These are phyloP conservation scores for Diorhabda sublineata DNA, from an alignment of 1,140 invertebrate genomes.

Conservation along the genomic window DNA sequence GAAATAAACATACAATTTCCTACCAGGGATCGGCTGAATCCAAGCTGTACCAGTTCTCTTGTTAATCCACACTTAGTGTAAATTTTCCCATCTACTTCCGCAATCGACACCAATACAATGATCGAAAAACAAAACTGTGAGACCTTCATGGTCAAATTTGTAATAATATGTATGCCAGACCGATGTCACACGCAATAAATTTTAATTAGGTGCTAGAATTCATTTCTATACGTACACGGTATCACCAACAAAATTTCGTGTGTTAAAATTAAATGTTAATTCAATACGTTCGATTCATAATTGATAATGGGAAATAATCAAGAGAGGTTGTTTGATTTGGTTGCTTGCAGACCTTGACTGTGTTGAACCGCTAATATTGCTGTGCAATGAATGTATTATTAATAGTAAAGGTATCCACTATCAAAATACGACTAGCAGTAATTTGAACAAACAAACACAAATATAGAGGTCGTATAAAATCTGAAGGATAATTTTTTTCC, in stretches of 20 bases:
- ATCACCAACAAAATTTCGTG: too few species aligned
- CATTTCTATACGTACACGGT: too few species aligned
- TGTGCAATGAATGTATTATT: too few species aligned
- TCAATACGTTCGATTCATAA: background rate
- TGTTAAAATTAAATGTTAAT: too few species aligned
- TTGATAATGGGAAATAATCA: background rate
- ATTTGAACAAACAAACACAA: too few species aligned
- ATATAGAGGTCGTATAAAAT: too few species aligned
- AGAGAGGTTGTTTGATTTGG: slow-evolving; percentile 2
- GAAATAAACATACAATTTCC: slow-evolving; percentile 53
- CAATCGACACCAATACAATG: background rate
- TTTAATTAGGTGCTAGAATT: too few species aligned
- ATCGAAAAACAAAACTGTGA: background rate
- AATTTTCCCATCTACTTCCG: slow-evolving; percentile 39
- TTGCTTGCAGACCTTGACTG: slow-evolving; percentile 10
- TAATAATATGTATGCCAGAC: too few species aligned
- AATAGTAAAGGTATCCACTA: too few species aligned
- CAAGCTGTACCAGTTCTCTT: slow-evolving; percentile 48
- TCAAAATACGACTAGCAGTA: too few species aligned
- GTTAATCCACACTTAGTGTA: slow-evolving; percentile 52
- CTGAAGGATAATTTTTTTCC: too few species aligned
- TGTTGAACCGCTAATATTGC: slow-evolving; percentile 1
- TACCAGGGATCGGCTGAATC: slow-evolving; percentile 50
- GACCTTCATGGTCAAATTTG: background rate
- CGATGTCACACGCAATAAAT: too few species aligned